Base-by-base conservation (phyloP, 2,888 invertebrate genomes). In the Dicranocentrus wangi region DNA sequence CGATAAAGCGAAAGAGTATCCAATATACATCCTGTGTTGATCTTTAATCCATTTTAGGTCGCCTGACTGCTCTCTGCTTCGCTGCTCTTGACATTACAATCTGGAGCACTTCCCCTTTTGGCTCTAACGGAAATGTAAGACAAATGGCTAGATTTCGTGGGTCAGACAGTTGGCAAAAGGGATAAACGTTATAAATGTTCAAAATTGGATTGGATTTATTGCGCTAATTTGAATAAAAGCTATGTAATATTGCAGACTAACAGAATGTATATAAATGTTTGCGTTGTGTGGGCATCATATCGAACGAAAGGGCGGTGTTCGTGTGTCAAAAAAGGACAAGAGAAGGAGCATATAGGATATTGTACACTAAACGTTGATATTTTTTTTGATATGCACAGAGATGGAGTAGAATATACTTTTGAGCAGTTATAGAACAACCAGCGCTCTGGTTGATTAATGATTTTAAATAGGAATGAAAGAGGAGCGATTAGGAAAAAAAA, bases 161-260 rank as follows among this genome's bases (percentile, higher is more conserved):
- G 21, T 19, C 5, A 55, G n/a, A 7, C 55, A 23, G 21, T 23
- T n/a, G 10, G 17, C 3, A 51, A 51, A 51, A 55, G 23, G 13
- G 17, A 13, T 10, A 5, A 5, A n/a, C n/a, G 7, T 8, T 10
- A 5, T 51, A n/a, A 51, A 13, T 8, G n/a, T 51, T 51, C 28
- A 28, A 61, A 61, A 61, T 61, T 32, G 61, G 61, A 32, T 13
- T 32, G 61, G 61, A 61, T 61, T 61, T 61, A 61, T 61, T 28
- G 32, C 60, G n/a, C 61, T 27, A 61, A 61, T 61, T 61, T 61
- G n/a, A 5, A 28, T 61, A n/a, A n/a, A n/a, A n/a, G 23, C 8
- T 13, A 19, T 60, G 3, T 28, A 10, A 8, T n/a, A 51, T 13
- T 17, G 17, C n/a, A 51, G 17, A 13, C 51, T 17, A 3, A 17